Base-by-base conservation (phyloP, 2,797 vertebrate genomes). In the Mormyrus hasselquistii region DNA sequence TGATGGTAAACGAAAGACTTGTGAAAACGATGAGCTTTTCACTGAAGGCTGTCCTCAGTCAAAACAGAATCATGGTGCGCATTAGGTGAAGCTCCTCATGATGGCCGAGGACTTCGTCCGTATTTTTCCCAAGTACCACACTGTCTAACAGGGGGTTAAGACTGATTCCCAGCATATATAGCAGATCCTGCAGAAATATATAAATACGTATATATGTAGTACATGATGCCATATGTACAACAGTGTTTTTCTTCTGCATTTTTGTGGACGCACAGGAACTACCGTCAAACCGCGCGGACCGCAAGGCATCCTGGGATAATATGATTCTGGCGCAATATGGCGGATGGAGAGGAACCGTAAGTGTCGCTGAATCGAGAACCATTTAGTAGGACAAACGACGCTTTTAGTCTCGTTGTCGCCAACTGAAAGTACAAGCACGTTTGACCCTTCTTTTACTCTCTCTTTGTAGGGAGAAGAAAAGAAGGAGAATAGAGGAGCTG, bases 401-500 rank as follows among this genome's bases (percentile, higher is more conserved):
- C 92, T 92, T 91, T 93, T 90, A 89, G 1, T 52, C 19, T 65
- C 55, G 12, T 22, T 25, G n/a, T 29, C 16, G 59, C 90, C 38
- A 89, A 41, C 52, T 90, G 49, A 50, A 14, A 65, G 57, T 25
- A 87, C 86, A 89, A 92, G 92, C 93, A 92, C 95, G 96, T 95
- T 96, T 95, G 94, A 96, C 97, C 94, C 93, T 95, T 93, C 94
- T 96, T 96, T 96, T 94, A 96, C 95, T 97, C 95, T 97, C 95
- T 96, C 93, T 91, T 92, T 97, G 95, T 96, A 99, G 98, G 98
- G 97, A 98, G 97, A 98, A 98, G 98, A 99, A 99, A 99, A 99
- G 97, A 99, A 98, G 97, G 97, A 97, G 97, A 98, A 96, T 98
- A 97, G 98, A 98, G 96, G 98, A 99, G 97, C 96, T 97, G 96